Evolutionary conservation across 2,888 invertebrate genomes (phyloP).

Genomic region (Frankliniella intonsa): DNA sequence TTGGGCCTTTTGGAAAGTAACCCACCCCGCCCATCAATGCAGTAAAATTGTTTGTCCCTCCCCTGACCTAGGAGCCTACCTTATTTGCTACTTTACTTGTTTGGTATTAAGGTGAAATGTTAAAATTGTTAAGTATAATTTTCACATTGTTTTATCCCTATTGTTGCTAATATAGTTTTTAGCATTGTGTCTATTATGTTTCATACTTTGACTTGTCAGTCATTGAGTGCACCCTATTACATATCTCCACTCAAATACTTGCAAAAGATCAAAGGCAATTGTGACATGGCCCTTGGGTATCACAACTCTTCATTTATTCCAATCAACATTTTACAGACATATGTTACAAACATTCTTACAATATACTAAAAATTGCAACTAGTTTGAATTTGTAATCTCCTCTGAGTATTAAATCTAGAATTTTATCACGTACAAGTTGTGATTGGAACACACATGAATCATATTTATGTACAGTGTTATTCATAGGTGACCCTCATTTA

Average conservation of each 20-base stretch:
- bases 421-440: background rate
- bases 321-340: slow-evolving; percentile 5
- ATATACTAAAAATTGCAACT: background rate
- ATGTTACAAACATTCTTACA: background rate
- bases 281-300: background rate
- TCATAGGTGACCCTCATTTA: background rate
- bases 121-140: background rate
- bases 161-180: background rate
- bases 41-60: background rate
- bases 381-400: background rate
- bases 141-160: no score
- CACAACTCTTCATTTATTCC: slow-evolving; percentile 20
- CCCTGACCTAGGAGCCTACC: background rate
- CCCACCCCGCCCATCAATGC: background rate
- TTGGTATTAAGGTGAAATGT: background rate
- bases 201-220: no score
- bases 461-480: background rate
- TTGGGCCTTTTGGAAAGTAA: background rate
- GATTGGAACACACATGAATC: background rate
- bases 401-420: background rate
- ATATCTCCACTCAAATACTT: background rate
- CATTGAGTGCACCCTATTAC: no score
- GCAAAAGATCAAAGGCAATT: background rate
- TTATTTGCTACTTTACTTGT: background rate
- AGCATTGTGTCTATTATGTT: background rate